A percentile compares a stretch with the other conserved stretches of the same genome.
These are phyloP conservation scores for Anoplophora glabripennis DNA, from an alignment of 1,140 invertebrate genomes.

Conservation along the genomic window DNA sequence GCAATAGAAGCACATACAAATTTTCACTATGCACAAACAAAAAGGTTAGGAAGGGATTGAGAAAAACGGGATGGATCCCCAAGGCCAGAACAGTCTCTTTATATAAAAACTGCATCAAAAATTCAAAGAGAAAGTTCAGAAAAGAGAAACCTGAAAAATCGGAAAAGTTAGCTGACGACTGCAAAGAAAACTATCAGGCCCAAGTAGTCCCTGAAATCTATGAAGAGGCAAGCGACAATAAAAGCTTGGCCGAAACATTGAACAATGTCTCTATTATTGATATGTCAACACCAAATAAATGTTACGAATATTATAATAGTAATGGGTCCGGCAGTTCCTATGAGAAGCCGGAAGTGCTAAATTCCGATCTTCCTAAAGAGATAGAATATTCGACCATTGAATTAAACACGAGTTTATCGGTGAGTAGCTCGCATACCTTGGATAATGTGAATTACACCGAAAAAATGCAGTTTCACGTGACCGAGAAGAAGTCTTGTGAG, in stretches of 20 bases:
- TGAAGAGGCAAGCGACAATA: conserved; percentile 22
- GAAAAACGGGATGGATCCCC: conserved; percentile 24
- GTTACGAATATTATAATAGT: conserved; percentile 25
- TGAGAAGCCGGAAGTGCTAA: conserved; percentile 24
- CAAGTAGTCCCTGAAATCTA: conserved; percentile 44
- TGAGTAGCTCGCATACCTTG: conserved; percentile 14
- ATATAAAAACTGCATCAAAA: conserved; percentile 17
- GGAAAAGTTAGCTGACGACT: conserved; percentile 29
- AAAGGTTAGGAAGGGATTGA: conserved; percentile 22
- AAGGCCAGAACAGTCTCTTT: conserved; percentile 18
- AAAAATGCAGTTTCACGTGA: conserved; percentile 37
- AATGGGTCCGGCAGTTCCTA: conserved; percentile 20
- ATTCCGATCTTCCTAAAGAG: conserved; percentile 43
- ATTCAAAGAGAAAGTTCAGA: conserved; percentile 16
- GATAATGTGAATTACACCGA: conserved; percentile 21
- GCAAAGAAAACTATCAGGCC: conserved; percentile 43
- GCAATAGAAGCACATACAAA: conserved; percentile 30
- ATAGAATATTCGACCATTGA: conserved; percentile 44
- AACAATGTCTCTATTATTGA: conserved; percentile 12
- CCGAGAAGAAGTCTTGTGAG: conserved; percentile 36
- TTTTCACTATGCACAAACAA: conserved; percentile 24
- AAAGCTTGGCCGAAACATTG: conserved; percentile 17
- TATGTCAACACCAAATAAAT: conserved; percentile 20
- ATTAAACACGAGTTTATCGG: conserved; percentile 30
- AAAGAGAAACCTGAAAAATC: conserved; percentile 6